phyloP scores from a whole-genome alignment of 2,113 vertebrate species.

The Hiodon alosoides region DNA sequence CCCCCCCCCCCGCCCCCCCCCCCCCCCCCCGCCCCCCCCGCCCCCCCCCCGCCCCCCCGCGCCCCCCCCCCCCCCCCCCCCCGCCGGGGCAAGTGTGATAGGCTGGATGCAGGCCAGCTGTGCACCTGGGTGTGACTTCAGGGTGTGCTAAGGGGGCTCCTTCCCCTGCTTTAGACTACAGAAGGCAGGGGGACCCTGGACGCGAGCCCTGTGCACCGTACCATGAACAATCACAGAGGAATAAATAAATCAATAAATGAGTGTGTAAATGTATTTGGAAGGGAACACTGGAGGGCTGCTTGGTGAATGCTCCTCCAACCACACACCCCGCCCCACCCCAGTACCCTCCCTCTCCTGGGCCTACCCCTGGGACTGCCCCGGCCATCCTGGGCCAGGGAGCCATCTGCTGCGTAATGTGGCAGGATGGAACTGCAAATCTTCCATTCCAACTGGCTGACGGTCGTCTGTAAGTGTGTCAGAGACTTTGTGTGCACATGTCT shows the following conservation, averaged over 20 bases:
- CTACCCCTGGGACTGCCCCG: slow-evolving; percentile 22
- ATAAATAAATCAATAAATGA: slow-evolving; percentile 7
- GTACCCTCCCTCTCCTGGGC: slow-evolving; percentile 5
- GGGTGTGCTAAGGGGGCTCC: not conserved
- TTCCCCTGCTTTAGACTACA: not conserved
- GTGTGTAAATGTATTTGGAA: slow-evolving; percentile 17
- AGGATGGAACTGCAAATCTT: slow-evolving; percentile 14
- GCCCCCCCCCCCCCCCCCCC: too few species aligned
- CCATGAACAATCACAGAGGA: slow-evolving; percentile 19
- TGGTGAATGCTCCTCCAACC: not conserved
- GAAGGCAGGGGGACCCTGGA: not conserved
- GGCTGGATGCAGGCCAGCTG: slow-evolving; percentile 4
- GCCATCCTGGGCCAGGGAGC: slow-evolving; percentile 15
- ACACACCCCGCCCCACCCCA: not conserved
- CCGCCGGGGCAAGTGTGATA: too few species aligned
- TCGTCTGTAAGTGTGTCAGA: not conserved
- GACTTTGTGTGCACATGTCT: not conserved
- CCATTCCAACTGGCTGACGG: slow-evolving; percentile 17
- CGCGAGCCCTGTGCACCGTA: not conserved
- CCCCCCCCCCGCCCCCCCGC: too few species aligned
- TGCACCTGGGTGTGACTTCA: slow-evolving; percentile 20
- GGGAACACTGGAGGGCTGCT: slow-evolving; percentile 7
- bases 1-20: too few species aligned
- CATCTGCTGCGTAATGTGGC: slow-evolving; percentile 20
- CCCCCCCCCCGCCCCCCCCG: too few species aligned